Evolutionary conservation across 2,113 vertebrate species (phyloP), one percentile per base, ranked within the genome.

Genomic region (Cyprinodon brontotheroides): DNA sequence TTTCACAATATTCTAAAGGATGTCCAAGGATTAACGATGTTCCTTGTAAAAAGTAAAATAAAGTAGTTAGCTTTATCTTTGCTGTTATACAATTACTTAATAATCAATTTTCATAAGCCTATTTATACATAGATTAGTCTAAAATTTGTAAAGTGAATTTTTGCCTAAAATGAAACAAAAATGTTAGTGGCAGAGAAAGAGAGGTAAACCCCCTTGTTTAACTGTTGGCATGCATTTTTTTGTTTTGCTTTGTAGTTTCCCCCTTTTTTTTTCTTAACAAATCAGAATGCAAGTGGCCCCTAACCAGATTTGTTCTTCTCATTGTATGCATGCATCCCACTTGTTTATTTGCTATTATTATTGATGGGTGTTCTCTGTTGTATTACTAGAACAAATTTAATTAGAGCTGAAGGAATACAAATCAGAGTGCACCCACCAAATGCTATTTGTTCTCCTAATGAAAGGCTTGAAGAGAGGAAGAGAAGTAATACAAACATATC

Each of bases 341-440:
- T 87, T 89, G 83, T 89, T 89, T 89, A 76, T 87, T 87, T 86
- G 79, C 70, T 65, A 71, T 86, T 89, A 82, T 91, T 90, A 86
- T 88, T 87, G 81, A 88, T 86, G 77, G 77, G 68, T 81, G 85
- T 87, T 91, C 78, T 87, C 75, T 85, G 90, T 89, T 89, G 82
- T 90, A 87, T 92, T 89, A 87, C 81, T 70, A 83, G 78, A 84
- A 77, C 84, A 88, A 90, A 92, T 92, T 89, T 88, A 91, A 92
- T 93, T 88, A 91, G 86, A 84, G 86, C 65, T 74, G 72, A 77
- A 82, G 86, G 87, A 90, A 92, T 89, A 86, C 86, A 90, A 91
- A 89, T 89, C 87, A 87, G 79, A 70, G 68, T 82, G 89, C 81
- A 78, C 80, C 83, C 85, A 82, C 85, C 87, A 86, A 90, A 85